These are phyloP conservation scores for Rhadina sibilatrix DNA, from an alignment of 2,113 vertebrate genomes.

Conservation along the genomic window DNA sequence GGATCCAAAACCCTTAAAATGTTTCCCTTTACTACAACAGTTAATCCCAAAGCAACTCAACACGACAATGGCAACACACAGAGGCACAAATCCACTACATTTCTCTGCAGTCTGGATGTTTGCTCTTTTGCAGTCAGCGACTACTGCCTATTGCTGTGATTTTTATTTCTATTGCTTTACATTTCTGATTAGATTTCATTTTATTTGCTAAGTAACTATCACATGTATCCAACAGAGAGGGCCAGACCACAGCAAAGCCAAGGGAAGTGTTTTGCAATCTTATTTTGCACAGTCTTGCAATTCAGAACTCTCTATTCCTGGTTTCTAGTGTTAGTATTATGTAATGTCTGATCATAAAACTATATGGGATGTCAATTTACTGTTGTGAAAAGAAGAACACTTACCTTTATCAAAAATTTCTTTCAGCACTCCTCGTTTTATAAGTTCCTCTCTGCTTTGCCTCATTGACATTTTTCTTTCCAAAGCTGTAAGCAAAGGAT, in stretches of 20 bases:
- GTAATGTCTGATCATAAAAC: neutral
- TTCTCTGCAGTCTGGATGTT: neutral
- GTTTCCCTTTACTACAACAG: neutral
- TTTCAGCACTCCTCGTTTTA: constrained; percentile 95
- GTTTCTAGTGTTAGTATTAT: neutral
- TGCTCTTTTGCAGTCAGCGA: neutral
- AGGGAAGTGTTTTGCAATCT: neutral
- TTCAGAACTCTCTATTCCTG: neutral
- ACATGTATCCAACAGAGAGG: neutral
- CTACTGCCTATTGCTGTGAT: neutral
- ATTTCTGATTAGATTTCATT: neutral
- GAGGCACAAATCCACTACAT: neutral
- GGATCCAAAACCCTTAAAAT: neutral
- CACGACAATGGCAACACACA: neutral
- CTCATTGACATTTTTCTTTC: constrained; percentile 97
- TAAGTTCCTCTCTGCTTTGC: constrained; percentile 97
- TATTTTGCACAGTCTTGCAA: neutral
- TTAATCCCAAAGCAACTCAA: neutral
- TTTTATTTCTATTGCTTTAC: neutral
- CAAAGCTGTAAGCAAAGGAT: constrained; percentile 81
- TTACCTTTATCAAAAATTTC: constrained; percentile 99
- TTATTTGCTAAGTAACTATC: neutral
- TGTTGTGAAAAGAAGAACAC: neutral
- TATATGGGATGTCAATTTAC: neutral
- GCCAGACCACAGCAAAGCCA: neutral